Conservation (phyloP, 1,140 invertebrate species). For the Drosophila baimaii region DNA sequence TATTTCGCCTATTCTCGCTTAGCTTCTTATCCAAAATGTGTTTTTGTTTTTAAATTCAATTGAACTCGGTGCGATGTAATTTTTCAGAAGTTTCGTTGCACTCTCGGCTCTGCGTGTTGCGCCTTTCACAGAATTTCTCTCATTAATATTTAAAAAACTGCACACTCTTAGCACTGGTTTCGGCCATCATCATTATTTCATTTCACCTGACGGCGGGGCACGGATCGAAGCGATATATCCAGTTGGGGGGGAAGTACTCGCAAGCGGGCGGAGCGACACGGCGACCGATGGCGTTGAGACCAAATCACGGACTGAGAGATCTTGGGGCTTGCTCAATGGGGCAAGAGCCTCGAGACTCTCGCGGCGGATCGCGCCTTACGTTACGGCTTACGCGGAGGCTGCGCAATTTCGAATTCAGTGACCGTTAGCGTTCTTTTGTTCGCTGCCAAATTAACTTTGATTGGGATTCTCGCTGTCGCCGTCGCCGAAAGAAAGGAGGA, state of each 20-base stretch:
- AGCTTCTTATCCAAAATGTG: slow-evolving; percentile 23
- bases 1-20: background rate
- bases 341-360: background rate
- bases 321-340: background rate
- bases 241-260: background rate
- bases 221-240: slow-evolving; percentile 3
- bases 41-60: background rate
- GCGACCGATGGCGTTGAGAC: slow-evolving; percentile 64
- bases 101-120: slow-evolving; percentile 15
- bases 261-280: slow-evolving; percentile 11
- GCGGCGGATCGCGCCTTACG: background rate
- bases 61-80: background rate
- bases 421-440: slow-evolving; percentile 40
- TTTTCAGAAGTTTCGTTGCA: slow-evolving; percentile 18
- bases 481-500: slow-evolving; percentile 19
- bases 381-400: slow-evolving; percentile 17
- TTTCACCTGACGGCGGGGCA: slow-evolving; percentile 17
- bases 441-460: slow-evolving; percentile 42
- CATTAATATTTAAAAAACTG: slow-evolving; percentile 29
- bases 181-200: slow-evolving; percentile 30
- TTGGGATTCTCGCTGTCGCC: slow-evolving; percentile 21
- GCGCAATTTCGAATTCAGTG: slow-evolving; percentile 31
- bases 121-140: slow-evolving; percentile 40
- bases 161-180: slow-evolving; percentile 46
- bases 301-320: slow-evolving; percentile 63